Evolutionary conservation across 2,113 vertebrate species (phyloP), one percentile per base, ranked within the genome.

Genomic region (Equus quagga): DNA sequence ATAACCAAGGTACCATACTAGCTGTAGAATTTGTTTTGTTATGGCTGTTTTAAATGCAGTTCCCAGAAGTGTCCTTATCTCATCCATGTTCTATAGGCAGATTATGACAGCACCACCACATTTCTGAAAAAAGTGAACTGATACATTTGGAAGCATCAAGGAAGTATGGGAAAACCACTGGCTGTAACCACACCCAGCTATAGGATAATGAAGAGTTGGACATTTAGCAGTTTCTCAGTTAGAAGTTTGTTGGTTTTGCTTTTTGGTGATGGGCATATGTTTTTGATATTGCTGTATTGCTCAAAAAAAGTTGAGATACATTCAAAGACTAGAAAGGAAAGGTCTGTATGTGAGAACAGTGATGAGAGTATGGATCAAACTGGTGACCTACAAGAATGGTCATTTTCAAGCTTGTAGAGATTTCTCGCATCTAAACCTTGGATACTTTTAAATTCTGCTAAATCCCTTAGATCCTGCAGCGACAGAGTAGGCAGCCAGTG

Each of bases 121-220:
- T 67, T 49, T 41, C 46, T 82, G 33, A 58, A 93, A 58, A 73
- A 86, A 54, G 54, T 92, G 51, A 92, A 91, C 5, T 1, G 15
- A 95, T 19, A 80, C 3, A 75, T 89, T 11, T 85, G 91, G 17
- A 94, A 96, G 28, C 31, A 86, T 72, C 79, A 81, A 67, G 36
- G 78, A 95, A 92, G 31, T 24, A 76, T 33, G 33, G 46, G 83
- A 85, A 92, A 88, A 26, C 31, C 51, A 84, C 64, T 75, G 14
- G 2, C 9, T 79, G 4, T 21, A 80, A 79, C 64, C 65, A 79
- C 49, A 70, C 11, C 70, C 36, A 65, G 60, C 28, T 60, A 79
- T 1, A 12, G 24, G 49, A 58, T 12, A 28, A 82, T 44, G 12
- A 81, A 85, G 24, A 83, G 58, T 85, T 76, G 36, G 56, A 23